Percentiles rank a stretch among this genome's conserved stretches.
phyloP scores from a whole-genome alignment of 2,113 vertebrate species.

The Nansenia antarctica region DNA sequence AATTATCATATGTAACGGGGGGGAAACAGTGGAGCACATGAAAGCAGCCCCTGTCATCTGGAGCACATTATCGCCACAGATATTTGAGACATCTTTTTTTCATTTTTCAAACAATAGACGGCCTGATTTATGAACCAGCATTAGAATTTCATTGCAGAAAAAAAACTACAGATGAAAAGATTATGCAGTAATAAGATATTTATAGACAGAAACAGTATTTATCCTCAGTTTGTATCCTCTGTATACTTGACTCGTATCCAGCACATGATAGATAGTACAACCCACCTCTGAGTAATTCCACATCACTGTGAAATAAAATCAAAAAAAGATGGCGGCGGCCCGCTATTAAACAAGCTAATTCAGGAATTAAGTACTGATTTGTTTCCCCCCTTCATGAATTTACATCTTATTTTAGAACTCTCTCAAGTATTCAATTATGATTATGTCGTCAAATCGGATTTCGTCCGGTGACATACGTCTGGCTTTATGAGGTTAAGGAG shows the following conservation, averaged over 20 bases:
- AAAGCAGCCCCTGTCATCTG: conserved; percentile 77
- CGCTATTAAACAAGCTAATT: conserved; percentile 30
- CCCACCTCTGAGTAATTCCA: conserved; percentile 29
- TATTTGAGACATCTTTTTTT: conserved; percentile 81
- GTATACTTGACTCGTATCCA: conserved; percentile 13
- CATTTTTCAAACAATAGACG: conserved; percentile 82
- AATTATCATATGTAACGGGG: conserved; percentile 49
- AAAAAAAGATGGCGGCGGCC: conserved; percentile 24
- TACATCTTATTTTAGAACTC: conserved; percentile 34
- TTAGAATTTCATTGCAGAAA: conserved; percentile 80
- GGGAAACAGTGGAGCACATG: conserved; percentile 61
- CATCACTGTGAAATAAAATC: conserved; percentile 32
- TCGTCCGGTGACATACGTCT: conserved; percentile 29
- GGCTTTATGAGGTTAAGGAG: conserved; percentile 46
- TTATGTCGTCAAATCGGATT: conserved; percentile 22
- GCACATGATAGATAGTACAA: not conserved
- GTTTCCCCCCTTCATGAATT: conserved; percentile 30
- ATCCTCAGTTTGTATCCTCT: conserved; percentile 44
- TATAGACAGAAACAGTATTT: conserved; percentile 52
- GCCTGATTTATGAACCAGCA: conserved; percentile 83
- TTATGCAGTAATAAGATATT: conserved; percentile 66
- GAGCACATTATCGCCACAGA: conserved; percentile 79
- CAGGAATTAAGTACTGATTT: conserved; percentile 41
- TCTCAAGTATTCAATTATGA: conserved; percentile 21
- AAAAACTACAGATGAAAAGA: conserved; percentile 78